Base-by-base conservation (phyloP, 2,888 invertebrate species). In the Caenorhabditis panamensis region DNA sequence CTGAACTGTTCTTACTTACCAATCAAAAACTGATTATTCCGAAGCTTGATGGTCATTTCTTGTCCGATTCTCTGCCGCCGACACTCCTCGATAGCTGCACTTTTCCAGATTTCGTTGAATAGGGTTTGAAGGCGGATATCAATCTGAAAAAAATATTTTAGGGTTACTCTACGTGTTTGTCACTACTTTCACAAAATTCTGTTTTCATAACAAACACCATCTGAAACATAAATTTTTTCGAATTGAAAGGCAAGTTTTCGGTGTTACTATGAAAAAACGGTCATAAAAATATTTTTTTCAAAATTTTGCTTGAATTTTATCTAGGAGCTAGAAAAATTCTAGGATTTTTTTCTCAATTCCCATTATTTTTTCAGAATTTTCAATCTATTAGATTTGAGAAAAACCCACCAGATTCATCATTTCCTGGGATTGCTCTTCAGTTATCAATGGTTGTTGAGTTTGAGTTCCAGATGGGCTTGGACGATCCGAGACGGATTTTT, bases 21-120 rank as follows among this genome's bases (percentile, higher is more conserved):
- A 16, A 47, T 67, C 37, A 79, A 53, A 49, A 73, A 75, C 31
- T 61, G 62, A 68, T 73, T 68, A 37, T 73, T 73, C 37, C 49
- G 62, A 9, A 79, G 36, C 18, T 41, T 41, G 13, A 41, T 16
- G 41, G 41, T 49, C 62, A 68, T 22, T 26, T 62, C 22, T 20
- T 62, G 36, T 4, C 31, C 16, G 8, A 63, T 51, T 11, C 31
- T 18, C 16, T 67, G 31, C 11, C 41, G 56, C 8, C 28, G 20
- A 8, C 36, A 61, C 3, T 59, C 20, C n/a, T 26, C 26, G 9
- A 69, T 64, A 8, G 47, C 49, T 4, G 51, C 18, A 9, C 41
- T 56, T 0, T 53, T 11, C 80, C 80, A 80, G 24, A 64, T 47
- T 18, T 59, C 53, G 6, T 68, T 16, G 31, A 79, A 28, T 2